Evolutionary conservation across 2,113 vertebrate genomes (phyloP), one percentile per base, ranked within the genome.

Genomic region (Leptodactylus fuscus): DNA sequence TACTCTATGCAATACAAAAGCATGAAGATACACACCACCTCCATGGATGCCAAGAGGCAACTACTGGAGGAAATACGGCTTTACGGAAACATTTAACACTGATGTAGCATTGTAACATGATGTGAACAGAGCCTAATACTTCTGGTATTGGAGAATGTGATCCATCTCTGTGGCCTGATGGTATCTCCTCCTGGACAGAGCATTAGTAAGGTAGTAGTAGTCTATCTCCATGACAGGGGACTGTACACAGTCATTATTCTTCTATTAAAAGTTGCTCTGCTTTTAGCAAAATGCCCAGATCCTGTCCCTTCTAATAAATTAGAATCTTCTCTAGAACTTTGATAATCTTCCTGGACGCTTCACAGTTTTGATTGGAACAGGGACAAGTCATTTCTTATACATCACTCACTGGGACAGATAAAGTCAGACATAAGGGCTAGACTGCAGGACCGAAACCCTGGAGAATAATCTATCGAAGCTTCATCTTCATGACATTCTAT

Each of bases 171-270:
- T 11, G 70, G 11, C 20, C 9, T 46, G 38, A 73, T 44, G 3
- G 38, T 24, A 73, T 44, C 70, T 41, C 18, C 36, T 15, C 38
- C 36, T 46, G 22, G 36, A 73, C 70, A 46, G 38, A 24, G 20
- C 38, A 73, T 73, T 44, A 46, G 70, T 73, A 24, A 73, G 38
- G 70, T 15, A 46, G 38, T 24, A n/a, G 38, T 73, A 44, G 70
- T 73, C 38, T 73, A 73, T 73, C 67, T 38, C 70, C 3, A n/a
- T 44, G 70, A 2, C 70, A 44, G 70, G n/a, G 24, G 22, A 9
- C 70, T 20, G 6, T 8, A n/a, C 60, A 65, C 60, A 11, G 34
- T 13, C 32, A 73, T 73, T 46, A n/a, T 46, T 73, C 70, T 46
- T 73, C 36, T 46, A 73, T 73, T 73, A 46, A 1, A 73, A 24